phyloP scores from a whole-genome alignment of 2,113 vertebrate genomes.

The Dicentrarchus labrax region DNA sequence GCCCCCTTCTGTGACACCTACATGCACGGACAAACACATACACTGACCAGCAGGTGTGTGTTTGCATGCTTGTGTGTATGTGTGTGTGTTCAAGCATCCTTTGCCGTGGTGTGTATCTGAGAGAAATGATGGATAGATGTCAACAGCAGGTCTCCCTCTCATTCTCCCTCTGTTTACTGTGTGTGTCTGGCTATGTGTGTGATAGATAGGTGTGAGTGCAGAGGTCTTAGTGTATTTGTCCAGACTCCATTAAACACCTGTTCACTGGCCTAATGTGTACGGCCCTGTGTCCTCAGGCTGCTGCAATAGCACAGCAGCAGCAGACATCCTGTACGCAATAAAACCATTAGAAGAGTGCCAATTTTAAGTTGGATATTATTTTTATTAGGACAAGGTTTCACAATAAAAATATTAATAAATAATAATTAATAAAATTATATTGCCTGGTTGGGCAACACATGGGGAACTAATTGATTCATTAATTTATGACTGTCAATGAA shows the following conservation, averaged over 20 bases:
- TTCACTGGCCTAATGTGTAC: conserved; percentile 60
- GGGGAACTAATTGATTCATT: background rate
- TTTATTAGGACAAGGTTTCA: background rate
- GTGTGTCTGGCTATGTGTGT: conserved; percentile 32
- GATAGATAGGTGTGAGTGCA: conserved; percentile 55
- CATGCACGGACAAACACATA: conserved; percentile 5
- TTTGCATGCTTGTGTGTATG: background rate
- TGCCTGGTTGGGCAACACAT: background rate
- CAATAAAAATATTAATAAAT: background rate
- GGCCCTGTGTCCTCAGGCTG: conserved; percentile 61
- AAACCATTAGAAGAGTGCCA: background rate
- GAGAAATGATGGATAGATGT: conserved; percentile 78
- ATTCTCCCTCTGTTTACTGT: conserved; percentile 36
- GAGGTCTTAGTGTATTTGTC: conserved; percentile 66
- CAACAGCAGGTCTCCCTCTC: conserved; percentile 60
- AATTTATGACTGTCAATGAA: background rate
- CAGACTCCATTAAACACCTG: conserved; percentile 80
- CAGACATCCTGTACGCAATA: conserved; percentile 5
- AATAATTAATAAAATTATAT: too few relatives aligned
- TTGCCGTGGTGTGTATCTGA: conserved; percentile 15
- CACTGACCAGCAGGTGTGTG: conserved; percentile 7
- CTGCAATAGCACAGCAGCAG: background rate
- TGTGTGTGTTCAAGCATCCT: conserved; percentile 17
- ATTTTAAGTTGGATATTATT: conserved; percentile 1
- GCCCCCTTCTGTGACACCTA: conserved; percentile 40